Percentiles rank a stretch among this genome's conserved stretches.
Evolutionary conservation across 2,888 invertebrate species (phyloP).

Genomic region (Drosophila macrospina): DNA sequence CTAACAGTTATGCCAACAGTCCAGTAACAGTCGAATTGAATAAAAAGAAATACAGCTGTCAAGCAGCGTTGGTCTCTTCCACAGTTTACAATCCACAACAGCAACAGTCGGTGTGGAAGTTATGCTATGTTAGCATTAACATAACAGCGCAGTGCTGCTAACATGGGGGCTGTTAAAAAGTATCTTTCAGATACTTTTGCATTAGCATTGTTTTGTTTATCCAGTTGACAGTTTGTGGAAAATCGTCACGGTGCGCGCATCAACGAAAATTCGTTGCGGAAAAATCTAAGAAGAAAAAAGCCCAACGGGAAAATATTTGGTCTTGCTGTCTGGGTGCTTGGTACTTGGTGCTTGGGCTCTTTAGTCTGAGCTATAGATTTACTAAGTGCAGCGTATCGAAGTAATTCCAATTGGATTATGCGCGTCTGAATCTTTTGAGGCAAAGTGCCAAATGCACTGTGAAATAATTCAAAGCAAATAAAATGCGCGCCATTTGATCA

Average conservation of each 20-base stretch:
- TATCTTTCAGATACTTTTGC: slow-evolving; percentile 55
- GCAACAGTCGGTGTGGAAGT: slow-evolving; percentile 6
- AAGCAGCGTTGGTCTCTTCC: background rate
- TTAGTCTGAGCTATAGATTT: slow-evolving; percentile 15
- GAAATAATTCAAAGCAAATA: slow-evolving; percentile 40
- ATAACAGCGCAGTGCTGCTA: slow-evolving; percentile 43
- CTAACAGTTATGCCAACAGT: slow-evolving; percentile 10
- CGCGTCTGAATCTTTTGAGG: slow-evolving; percentile 47
- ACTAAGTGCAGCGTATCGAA: slow-evolving; percentile 36
- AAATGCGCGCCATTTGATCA: slow-evolving; percentile 56
- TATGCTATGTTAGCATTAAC: slow-evolving; percentile 13
- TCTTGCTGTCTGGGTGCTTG: slow-evolving; percentile 33
- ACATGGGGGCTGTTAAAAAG: slow-evolving; percentile 44
- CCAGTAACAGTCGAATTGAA: slow-evolving; percentile 10
- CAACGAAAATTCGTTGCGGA: slow-evolving; percentile 71
- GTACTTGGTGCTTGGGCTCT: slow-evolving; percentile 23
- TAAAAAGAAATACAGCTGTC: slow-evolving; percentile 44
- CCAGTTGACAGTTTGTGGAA: slow-evolving; percentile 84
- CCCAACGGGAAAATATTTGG: slow-evolving; percentile 33
- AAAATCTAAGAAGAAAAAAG: slow-evolving; percentile 31
- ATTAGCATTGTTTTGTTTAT: slow-evolving; percentile 80
- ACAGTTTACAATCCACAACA: slow-evolving; percentile 15
- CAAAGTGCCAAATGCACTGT: slow-evolving; percentile 50
- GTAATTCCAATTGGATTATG: slow-evolving; percentile 60
- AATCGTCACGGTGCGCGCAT: slow-evolving; percentile 83